Evolutionary conservation across 1,140 invertebrate species (phyloP).

Genomic region (Globodera ellingtonae): DNA sequence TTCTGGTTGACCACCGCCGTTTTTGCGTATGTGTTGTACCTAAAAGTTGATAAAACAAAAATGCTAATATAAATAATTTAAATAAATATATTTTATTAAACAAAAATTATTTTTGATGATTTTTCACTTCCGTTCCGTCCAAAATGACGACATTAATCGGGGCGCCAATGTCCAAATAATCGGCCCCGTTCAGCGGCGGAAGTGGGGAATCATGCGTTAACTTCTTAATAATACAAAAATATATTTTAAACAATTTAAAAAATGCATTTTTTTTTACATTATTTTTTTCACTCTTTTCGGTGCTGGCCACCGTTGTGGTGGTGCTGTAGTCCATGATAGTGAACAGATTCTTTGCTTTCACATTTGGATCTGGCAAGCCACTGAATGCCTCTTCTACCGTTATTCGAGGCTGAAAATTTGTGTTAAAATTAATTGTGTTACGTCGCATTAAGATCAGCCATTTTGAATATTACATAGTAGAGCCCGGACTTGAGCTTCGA

Average conservation of each 20-base stretch:
- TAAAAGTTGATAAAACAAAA: no score
- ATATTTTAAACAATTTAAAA: not conserved
- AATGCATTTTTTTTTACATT: conserved; percentile 4
- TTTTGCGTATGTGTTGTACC: not conserved
- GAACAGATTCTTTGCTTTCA: not conserved
- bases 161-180: conserved; percentile 4
- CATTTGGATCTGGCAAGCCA: not conserved
- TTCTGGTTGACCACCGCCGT: not conserved
- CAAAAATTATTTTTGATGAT: not conserved
- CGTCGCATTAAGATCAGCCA: no score
- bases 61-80: not conserved
- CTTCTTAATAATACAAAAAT: not conserved
- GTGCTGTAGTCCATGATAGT: not conserved
- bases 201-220: not conserved
- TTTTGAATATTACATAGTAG: no score
- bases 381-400: not conserved
- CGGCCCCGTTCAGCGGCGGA: not conserved
- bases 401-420: conserved; percentile 10
- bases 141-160: conserved; percentile 1
- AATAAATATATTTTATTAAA: not conserved
- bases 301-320: not conserved
- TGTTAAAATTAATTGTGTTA: no score
- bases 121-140: not conserved
- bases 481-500: no score
- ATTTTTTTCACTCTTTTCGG: not conserved